Evolutionary conservation across 2,797 vertebrate genomes (phyloP).

Genomic region (Emydoidea blandingii): DNA sequence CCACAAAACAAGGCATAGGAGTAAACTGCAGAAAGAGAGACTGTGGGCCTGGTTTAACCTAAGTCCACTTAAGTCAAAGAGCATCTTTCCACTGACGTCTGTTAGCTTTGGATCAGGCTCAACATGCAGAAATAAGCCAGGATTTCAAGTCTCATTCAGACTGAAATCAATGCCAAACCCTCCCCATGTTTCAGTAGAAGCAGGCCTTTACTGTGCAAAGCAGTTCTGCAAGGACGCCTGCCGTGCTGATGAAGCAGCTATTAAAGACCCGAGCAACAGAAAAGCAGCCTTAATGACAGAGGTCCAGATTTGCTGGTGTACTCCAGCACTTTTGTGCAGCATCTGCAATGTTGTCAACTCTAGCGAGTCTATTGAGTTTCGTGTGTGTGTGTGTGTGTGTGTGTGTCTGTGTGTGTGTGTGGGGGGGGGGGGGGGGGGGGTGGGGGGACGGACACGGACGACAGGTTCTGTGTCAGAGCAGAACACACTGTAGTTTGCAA

Average conservation of each 20-base stretch:
- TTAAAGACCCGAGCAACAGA: background rate
- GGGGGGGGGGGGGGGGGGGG: too few relatives aligned
- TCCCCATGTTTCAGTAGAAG: background rate
- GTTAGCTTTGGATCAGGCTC: background rate
- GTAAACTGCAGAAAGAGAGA: background rate
- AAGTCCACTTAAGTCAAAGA: background rate
- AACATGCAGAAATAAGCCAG: background rate
- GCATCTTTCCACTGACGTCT: background rate
- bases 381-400: too few relatives aligned
- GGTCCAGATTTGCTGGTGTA: background rate
- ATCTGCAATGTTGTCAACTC: background rate
- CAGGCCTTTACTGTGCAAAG: background rate
- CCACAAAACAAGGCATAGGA: background rate
- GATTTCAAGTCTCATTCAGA: background rate
- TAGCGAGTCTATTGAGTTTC: background rate
- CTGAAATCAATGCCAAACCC: background rate
- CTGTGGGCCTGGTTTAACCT: too few relatives aligned
- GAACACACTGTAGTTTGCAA: too few relatives aligned
- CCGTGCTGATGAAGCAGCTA: background rate
- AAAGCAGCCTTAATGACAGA: background rate
- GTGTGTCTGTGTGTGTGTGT: too few relatives aligned
- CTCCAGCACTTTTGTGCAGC: rapidly evolving
- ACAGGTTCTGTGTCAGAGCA: background rate
- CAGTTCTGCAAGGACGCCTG: background rate
- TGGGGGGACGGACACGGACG: too few relatives aligned